A percentile compares a stretch with the other conserved stretches of the same genome.
phyloP scores from a whole-genome alignment of 2,797 vertebrate species.

The Schizopygopsis malacanthus region DNA sequence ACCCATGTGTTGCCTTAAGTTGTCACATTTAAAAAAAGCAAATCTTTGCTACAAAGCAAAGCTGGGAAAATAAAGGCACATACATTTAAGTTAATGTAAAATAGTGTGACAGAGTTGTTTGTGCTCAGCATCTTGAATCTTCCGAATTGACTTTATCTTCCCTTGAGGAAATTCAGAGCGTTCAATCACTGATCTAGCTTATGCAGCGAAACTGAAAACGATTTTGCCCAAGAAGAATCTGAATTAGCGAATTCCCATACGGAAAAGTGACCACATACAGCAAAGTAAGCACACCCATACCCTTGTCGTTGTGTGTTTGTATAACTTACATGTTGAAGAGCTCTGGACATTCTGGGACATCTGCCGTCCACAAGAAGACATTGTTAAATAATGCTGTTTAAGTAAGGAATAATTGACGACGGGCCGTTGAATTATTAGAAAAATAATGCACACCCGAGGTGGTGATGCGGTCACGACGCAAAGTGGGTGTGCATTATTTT shows the following conservation, averaged over 20 bases:
- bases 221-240: constrained; percentile 10
- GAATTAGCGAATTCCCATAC: constrained; percentile 24
- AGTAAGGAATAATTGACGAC: too few species aligned
- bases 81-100: background rate
- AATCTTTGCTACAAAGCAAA: background rate
- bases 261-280: background rate
- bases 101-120: background rate
- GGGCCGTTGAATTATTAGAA: too few species aligned
- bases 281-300: background rate
- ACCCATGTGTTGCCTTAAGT: background rate
- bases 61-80: background rate
- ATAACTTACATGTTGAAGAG: background rate
- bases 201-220: constrained; percentile 28
- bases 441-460: too few species aligned
- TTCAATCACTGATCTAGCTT: constrained; percentile 32
- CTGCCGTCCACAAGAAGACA: background rate
- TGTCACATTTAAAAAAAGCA: background rate
- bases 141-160: background rate
- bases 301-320: background rate
- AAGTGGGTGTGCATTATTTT: too few species aligned
- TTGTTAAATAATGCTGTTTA: background rate
- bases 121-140: background rate
- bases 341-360: background rate
- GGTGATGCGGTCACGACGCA: too few species aligned
- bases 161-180: constrained; percentile 6